Evolutionary conservation across 2,113 vertebrate species (phyloP).

Genomic region (Semnopithecus entellus): DNA sequence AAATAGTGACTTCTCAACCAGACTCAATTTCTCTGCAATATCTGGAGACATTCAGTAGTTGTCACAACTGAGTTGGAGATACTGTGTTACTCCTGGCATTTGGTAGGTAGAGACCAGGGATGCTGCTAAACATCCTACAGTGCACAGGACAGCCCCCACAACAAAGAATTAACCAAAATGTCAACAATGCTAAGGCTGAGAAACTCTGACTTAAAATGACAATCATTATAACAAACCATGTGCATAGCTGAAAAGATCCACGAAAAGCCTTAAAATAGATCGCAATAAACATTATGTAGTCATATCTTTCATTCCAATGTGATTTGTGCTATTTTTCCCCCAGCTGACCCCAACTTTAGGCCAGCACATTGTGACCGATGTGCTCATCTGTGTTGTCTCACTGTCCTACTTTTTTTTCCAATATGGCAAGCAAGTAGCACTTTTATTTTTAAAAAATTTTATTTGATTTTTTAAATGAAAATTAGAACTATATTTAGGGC

Average conservation of each 20-base stretch:
- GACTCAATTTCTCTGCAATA: neutral
- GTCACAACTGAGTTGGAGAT: neutral
- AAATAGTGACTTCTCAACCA: neutral
- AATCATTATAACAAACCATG: neutral
- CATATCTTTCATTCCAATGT: neutral
- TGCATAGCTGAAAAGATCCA: neutral
- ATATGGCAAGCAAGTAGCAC: neutral
- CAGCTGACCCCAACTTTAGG: neutral
- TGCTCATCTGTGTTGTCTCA: neutral
- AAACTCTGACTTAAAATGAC: neutral
- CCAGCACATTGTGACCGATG: neutral
- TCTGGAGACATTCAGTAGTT: neutral
- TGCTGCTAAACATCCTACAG: neutral
- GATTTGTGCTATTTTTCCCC: neutral
- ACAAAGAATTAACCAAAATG: neutral
- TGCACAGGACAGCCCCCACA: neutral
- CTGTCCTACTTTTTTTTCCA: neutral
- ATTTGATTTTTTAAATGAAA: neutral
- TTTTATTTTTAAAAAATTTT: neutral
- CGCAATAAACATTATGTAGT: neutral
- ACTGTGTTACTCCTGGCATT: neutral
- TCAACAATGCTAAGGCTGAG: neutral
- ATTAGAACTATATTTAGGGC: neutral
- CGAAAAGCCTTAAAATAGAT: neutral
- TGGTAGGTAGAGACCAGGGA: neutral